These are phyloP conservation scores for Branchipolynoe longqiensis DNA, from an alignment of 2,888 invertebrate genomes.

Conservation along the genomic window DNA sequence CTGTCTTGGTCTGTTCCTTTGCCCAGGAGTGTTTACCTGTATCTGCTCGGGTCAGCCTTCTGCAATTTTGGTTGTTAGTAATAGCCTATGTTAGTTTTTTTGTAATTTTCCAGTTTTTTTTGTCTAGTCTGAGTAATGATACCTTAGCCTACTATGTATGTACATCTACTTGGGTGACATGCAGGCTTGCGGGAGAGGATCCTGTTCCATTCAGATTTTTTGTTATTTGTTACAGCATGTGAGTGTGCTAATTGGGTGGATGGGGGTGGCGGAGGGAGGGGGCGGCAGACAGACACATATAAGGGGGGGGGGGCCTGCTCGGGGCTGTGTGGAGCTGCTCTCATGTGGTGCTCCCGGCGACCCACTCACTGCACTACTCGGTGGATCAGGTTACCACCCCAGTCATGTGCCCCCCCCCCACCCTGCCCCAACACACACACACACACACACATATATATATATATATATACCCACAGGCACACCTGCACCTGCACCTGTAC, in stretches of 20 bases:
- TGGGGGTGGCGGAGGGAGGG: background rate
- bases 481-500: background rate
- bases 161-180: no score
- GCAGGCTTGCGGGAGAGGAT: no score
- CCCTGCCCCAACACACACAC: background rate
- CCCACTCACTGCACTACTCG: conserved; percentile 53
- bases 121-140: no score
- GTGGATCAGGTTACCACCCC: conserved; percentile 21
- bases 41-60: no score
- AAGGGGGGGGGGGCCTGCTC: conserved; percentile 30
- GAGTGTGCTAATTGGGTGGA: background rate
- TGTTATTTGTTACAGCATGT: no score
- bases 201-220: no score
- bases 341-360: conserved; percentile 8
- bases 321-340: background rate
- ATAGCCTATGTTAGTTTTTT: no score
- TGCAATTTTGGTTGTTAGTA: no score
- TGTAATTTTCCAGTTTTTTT: no score
- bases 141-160: no score
- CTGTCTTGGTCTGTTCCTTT: no score
- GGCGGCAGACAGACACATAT: conserved; percentile 16
- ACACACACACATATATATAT: background rate
- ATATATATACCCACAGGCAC: background rate
- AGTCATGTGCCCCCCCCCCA: background rate
- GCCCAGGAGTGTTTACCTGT: no score